Conservation (phyloP, 1,140 invertebrate genomes). For the Chironomus striatipennis region DNA sequence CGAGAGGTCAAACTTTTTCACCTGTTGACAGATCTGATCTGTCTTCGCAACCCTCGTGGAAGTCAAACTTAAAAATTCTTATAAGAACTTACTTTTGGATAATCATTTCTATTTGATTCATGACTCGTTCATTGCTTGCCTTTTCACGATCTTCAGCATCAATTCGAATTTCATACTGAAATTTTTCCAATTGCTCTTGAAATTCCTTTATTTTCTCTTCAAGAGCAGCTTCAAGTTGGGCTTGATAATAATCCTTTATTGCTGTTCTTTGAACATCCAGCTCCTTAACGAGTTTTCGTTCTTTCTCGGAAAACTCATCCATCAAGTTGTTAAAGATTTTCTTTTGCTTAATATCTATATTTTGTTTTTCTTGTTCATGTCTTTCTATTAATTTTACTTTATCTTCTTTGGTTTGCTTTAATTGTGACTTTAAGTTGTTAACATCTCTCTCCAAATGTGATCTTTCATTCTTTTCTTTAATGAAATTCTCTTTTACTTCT, state of each 20-base stretch:
- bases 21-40: too few relatives aligned
- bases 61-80: too few relatives aligned
- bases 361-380: slow-evolving; percentile 31
- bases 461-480: neutral
- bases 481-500: neutral
- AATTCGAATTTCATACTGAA: slow-evolving; percentile 51
- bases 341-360: neutral
- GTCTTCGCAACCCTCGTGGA: too few relatives aligned
- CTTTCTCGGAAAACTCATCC: slow-evolving; percentile 15
- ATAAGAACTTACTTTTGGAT: slow-evolving; percentile 54
- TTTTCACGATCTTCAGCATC: slow-evolving; percentile 57
- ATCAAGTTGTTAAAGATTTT: slow-evolving; percentile 3
- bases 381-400: slow-evolving; percentile 32
- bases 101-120: slow-evolving; percentile 59
- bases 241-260: slow-evolving; percentile 64
- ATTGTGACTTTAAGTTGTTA: slow-evolving; percentile 25
- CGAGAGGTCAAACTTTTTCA: too few relatives aligned
- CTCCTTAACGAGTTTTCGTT: slow-evolving; percentile 41
- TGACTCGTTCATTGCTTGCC: slow-evolving; percentile 55
- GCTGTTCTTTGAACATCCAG: slow-evolving; percentile 57
- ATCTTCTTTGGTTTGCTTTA: slow-evolving; percentile 33
- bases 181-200: slow-evolving; percentile 60
- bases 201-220: slow-evolving; percentile 67
- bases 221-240: slow-evolving; percentile 67
- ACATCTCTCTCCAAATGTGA: neutral